Evolutionary conservation across 2,888 invertebrate species (phyloP).

Genomic region (Ariolimax columbianus): DNA sequence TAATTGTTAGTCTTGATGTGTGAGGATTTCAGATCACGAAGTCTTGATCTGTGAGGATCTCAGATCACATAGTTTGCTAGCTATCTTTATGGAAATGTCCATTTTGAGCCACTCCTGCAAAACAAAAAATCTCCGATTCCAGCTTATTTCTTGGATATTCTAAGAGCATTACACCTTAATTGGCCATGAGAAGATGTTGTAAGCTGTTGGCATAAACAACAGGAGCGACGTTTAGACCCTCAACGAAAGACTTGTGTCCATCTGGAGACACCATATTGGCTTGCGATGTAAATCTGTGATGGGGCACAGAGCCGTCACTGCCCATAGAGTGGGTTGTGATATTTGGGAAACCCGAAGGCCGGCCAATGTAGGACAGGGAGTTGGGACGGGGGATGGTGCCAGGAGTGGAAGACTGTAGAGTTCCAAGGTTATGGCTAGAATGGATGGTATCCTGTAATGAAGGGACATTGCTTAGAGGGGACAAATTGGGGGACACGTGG

Average conservation of each 20-base stretch:
- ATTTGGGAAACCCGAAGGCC: constrained; percentile 46
- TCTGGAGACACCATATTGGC: constrained; percentile 63
- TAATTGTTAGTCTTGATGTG: no score
- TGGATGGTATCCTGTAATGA: constrained; percentile 55
- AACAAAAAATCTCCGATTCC: not conserved
- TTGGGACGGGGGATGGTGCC: constrained; percentile 37
- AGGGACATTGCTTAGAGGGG: constrained; percentile 43
- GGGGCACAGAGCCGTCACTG: constrained; percentile 44
- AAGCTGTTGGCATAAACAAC: constrained; percentile 85
- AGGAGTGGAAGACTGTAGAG: constrained; percentile 21
- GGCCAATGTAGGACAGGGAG: constrained; percentile 31
- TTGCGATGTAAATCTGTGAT: constrained; percentile 50
- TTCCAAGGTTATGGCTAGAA: constrained; percentile 53
- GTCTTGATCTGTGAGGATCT: no score
- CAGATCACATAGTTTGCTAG: no score
- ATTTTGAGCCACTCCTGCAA: no score
- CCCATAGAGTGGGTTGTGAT: constrained; percentile 48
- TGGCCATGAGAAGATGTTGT: constrained; percentile 91
- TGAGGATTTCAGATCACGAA: no score
- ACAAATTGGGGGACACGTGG: constrained; percentile 52
- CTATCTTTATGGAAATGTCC: no score
- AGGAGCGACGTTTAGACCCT: constrained; percentile 83
- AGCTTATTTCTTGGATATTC: not conserved
- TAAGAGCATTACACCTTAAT: constrained; percentile 80
- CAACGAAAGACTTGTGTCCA: constrained; percentile 80